Base-by-base conservation (phyloP, 1,140 invertebrate species). In the Aporrectodea caliginosa region DNA sequence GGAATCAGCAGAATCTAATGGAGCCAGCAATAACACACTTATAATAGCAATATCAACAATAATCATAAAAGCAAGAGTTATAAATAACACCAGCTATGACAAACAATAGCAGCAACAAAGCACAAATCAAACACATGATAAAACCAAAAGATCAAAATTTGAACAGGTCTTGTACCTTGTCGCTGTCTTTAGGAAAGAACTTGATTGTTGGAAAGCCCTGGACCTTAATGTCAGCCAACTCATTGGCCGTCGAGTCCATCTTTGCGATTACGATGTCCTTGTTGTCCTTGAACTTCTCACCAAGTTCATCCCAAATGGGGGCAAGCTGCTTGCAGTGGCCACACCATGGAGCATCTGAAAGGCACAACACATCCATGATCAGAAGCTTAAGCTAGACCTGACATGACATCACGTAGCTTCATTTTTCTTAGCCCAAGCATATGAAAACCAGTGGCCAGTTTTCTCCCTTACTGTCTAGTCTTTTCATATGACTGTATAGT, bases 301-400 rank as follows among this genome's bases (percentile, higher is more conserved):
- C 93, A 79, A 95, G 90, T 90, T 94, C 85, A 82, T 92, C 95
- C 89, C 96, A 99, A 89, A 99, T 96, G 31, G 98, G 98, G 70
- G 94, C 96, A 73, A 99, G 90, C 73, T 95, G 93, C 89, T 99
- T 99, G 90, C 98, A 99, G 88, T 99, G 98, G 82, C 97, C 97
- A 89, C 98, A 99, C 98, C 98, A 99, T 87, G 98, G 98, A 78
- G 98, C 98, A 92, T 99, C 96, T 98, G 85, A 86, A 84, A 75
- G 43, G n/a, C n/a, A n/a, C n/a, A n/a, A n/a, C n/a, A n/a, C n/a
- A n/a, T n/a, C n/a, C n/a, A n/a, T n/a, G n/a, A n/a, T n/a, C n/a
- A n/a, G n/a, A n/a, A n/a, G n/a, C n/a, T n/a, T n/a, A n/a, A n/a
- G n/a, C n/a, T n/a, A n/a, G n/a, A n/a, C n/a, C n/a, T n/a, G n/a